These are phyloP conservation scores for Calephelis virginiensis DNA, from an alignment of 1,140 invertebrate species.

Conservation along the genomic window DNA sequence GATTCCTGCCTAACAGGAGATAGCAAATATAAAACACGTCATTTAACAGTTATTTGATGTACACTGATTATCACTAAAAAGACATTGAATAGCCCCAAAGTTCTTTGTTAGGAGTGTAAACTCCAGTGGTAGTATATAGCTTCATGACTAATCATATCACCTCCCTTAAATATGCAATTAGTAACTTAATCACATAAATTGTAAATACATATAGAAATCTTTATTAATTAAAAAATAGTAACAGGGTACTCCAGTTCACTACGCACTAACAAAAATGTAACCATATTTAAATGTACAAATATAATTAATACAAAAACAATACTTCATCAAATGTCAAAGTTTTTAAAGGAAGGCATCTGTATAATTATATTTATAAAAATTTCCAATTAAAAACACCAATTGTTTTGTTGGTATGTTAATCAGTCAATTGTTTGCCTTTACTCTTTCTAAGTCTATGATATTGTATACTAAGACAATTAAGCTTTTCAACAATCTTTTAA, in stretches of 20 bases:
- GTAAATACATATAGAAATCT: conserved; percentile 11
- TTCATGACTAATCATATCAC: not conserved
- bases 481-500: not conserved
- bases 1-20: too few relatives aligned
- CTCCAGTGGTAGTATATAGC: too few relatives aligned
- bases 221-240: conserved; percentile 19
- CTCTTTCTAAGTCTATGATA: too few relatives aligned
- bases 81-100: too few relatives aligned
- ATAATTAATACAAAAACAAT: conserved; percentile 3
- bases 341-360: conserved; percentile 7
- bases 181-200: not conserved
- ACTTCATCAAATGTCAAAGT: conserved; percentile 7
- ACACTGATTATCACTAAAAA: too few relatives aligned
- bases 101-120: too few relatives aligned
- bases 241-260: conserved; percentile 42
- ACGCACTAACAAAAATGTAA: conserved; percentile 21
- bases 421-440: not conserved
- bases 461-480: not conserved
- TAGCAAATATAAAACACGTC: too few relatives aligned
- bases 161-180: conserved; percentile 7
- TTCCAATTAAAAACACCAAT: not conserved
- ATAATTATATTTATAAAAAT: not conserved
- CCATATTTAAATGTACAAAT: conserved; percentile 12
- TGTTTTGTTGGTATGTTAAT: not conserved
- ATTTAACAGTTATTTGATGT: too few relatives aligned